phyloP scores from a whole-genome alignment of 2,888 invertebrate genomes.

The Ormyrus thymus region DNA sequence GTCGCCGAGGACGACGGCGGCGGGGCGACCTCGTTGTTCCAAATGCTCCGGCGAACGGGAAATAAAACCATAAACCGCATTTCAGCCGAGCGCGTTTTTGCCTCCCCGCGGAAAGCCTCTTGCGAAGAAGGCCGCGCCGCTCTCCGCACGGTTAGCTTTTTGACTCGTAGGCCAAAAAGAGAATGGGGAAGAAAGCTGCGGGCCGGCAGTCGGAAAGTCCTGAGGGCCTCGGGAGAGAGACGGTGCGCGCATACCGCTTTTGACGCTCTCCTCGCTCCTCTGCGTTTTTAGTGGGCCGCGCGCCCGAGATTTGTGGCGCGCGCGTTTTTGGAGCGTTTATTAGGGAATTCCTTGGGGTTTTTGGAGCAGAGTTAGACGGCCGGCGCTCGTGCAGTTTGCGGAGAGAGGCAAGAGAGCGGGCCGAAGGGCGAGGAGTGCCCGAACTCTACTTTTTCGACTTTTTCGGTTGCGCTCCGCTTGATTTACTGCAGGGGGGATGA shows the following conservation, averaged over 20 bases:
- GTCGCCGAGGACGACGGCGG: slow-evolving; percentile 2
- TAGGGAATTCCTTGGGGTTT: slow-evolving; percentile 8
- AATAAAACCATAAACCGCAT: slow-evolving; percentile 69
- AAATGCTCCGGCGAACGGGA: slow-evolving; percentile 63
- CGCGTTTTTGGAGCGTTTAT: neutral
- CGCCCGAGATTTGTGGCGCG: slow-evolving; percentile 24
- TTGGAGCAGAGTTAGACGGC: slow-evolving; percentile 18
- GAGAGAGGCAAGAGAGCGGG: too few relatives aligned
- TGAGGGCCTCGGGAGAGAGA: too few relatives aligned
- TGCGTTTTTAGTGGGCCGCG: neutral
- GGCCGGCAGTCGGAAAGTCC: too few relatives aligned
- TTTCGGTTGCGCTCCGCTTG: too few relatives aligned
- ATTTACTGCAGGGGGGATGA: too few relatives aligned
- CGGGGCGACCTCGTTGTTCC: slow-evolving; percentile 62
- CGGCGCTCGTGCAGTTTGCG: neutral
- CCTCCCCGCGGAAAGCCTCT: slow-evolving; percentile 33
- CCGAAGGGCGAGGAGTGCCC: too few relatives aligned
- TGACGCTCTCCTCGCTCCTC: too few relatives aligned
- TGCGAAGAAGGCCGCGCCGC: neutral
- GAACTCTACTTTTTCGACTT: too few relatives aligned
- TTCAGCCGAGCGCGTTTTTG: slow-evolving; percentile 65
- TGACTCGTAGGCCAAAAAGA: slow-evolving; percentile 18
- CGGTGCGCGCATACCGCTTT: too few relatives aligned
- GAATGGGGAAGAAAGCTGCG: neutral
- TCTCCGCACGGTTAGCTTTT: slow-evolving; percentile 46